Conservation (phyloP, 2,113 vertebrate species). For the Ceyx margarethae region DNA sequence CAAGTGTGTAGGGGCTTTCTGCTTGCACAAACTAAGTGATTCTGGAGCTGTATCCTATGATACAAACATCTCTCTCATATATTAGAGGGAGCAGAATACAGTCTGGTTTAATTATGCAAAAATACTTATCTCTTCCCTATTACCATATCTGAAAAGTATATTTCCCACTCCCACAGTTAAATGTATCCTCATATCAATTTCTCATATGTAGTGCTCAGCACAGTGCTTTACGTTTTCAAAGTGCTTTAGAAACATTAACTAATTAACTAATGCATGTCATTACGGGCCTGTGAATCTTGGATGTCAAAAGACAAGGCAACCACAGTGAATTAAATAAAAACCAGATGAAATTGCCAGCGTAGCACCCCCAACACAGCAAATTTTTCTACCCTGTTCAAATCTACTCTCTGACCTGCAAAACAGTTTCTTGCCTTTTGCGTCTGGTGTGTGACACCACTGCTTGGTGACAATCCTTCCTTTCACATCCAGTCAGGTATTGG, state of each 20-base stretch:
- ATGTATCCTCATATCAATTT: constrained; percentile 55
- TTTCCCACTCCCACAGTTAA: constrained; percentile 12
- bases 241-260: constrained; percentile 49
- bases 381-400: background rate
- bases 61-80: background rate
- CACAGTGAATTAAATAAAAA: constrained; percentile 6
- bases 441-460: background rate
- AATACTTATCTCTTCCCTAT: constrained; percentile 43
- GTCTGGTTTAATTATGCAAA: constrained; percentile 42
- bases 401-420: background rate
- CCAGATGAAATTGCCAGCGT: background rate
- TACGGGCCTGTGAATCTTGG: constrained; percentile 39
- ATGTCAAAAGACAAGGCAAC: constrained; percentile 27
- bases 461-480: background rate
- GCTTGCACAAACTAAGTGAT: background rate
- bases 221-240: constrained; percentile 47
- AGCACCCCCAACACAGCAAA: background rate
- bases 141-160: constrained; percentile 28
- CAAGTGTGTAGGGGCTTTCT: background rate
- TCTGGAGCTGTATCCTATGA: background rate
- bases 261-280: constrained; percentile 60
- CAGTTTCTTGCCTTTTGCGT: background rate
- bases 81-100: constrained; percentile 3
- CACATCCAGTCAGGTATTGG: background rate
- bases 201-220: background rate